Base-by-base conservation (phyloP, 2,888 invertebrate species). In the Trissolcus brochymenae region DNA sequence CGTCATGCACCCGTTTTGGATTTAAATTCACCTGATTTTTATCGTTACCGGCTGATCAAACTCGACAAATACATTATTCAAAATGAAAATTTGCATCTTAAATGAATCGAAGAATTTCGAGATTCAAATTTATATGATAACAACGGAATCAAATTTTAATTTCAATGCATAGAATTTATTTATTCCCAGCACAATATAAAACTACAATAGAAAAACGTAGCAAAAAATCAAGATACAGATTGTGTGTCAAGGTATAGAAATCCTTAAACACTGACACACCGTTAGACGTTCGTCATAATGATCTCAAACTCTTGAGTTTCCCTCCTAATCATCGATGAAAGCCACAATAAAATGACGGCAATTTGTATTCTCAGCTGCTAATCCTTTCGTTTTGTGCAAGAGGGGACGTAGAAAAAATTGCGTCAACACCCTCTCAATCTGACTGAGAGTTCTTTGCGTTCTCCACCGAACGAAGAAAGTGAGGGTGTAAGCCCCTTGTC, bases 401-500 rank as follows among this genome's bases (percentile, higher is more conserved):
- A 72, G 64, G 79, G 76, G 76, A 57, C 71, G 78, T 67, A 73
- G 57, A 82, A 83, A 84, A 83, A 84, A 84, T 81, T 80, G 78
- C 81, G 53, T 49, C 81, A 79, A 82, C 85, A 85, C 86, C 87
- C 87, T 86, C 87, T 87, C 87, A 87, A 87, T 87, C 87, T 84
- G 82, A 82, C 82, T 81, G n/a, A 16, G 79, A 81, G 81, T 82
- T 82, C 80, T 79, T 74, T 50, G 73, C 66, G 56, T 66, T 61
- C 59, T 21, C 41, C 29, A 13, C 57, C 64, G 62, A 83, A 83
- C 76, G 59, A 35, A 35, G 35, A 35, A 77, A 76, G 78, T 67
- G 71, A 72, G 79, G 80, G 81, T 83, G 86, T 87, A 87, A 87
- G 84, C 85, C 85, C 84, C 85, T 88, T 87, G 88, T 88, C 87